Evolutionary conservation across 2,113 vertebrate species (phyloP), one percentile per base, ranked within the genome.

Genomic region (Monopterus albus): DNA sequence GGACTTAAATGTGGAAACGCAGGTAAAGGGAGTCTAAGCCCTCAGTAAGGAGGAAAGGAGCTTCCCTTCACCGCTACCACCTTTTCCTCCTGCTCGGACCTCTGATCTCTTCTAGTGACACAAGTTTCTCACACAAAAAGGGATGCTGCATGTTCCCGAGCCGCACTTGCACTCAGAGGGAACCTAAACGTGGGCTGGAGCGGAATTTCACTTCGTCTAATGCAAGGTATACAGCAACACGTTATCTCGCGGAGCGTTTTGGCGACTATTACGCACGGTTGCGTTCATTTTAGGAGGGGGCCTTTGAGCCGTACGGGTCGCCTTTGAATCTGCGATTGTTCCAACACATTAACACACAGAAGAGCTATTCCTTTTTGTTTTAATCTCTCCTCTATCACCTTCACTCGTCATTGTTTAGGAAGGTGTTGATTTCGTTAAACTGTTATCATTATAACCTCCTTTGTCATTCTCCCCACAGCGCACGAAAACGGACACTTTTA

Each of bases 111-210:
- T 75, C 72, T 84, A 82, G 79, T 82, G 78, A 88, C 75, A 52
- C 74, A 81, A 89, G 84, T 90, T 91, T 87, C 76, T 75, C 68
- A 21, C 70, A 70, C 63, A 61, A 70, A 82, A 72, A 91, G 84
- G 90, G 93, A 94, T 94, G 93, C 91, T 93, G 88, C 76, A 75
- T 80, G 88, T 81, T 81, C 82, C 76, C 72, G 75, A 83, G 77
- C 82, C 83, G 68, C 90, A 90, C 78, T 93, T 93, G 90, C 87
- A 85, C 83, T 90, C 90, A 76, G 91, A 92, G 79, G 91, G 89
- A 86, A 92, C 91, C 74, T 92, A 88, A 88, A 86, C 73, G 70
- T 80, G 78, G 70, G 83, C 75, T 57, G 62, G 66, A 74, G 70
- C 72, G 87, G 87, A 78, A 52, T 80, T 82, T 72, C 74, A 61